phyloP scores from a whole-genome alignment of 2,797 vertebrate genomes.

The Cephalopachus bancanus region DNA sequence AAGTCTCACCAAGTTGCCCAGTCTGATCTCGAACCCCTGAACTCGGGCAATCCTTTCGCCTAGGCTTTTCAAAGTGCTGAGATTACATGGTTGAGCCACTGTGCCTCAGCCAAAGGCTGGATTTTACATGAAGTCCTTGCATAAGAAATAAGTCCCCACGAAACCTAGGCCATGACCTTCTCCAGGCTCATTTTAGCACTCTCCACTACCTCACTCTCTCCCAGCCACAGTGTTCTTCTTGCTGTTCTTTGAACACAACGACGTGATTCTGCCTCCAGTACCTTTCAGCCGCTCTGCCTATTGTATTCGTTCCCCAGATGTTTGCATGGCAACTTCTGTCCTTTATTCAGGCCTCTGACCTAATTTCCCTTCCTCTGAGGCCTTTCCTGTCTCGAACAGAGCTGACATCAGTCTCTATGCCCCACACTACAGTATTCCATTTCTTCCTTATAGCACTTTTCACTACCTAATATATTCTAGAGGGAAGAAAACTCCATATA shows the following conservation, averaged over 20 bases:
- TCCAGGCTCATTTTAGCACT: not conserved
- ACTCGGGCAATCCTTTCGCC: no score
- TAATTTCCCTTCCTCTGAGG: slow-evolving; percentile 14
- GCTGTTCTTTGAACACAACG: not conserved
- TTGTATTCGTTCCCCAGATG: not conserved
- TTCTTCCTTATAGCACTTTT: slow-evolving; percentile 23
- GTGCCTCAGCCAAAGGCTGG: not conserved
- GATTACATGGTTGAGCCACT: no score
- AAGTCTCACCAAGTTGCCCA: no score
- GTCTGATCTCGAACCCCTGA: no score
- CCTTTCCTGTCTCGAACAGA: slow-evolving; percentile 11
- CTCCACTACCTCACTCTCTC: not conserved
- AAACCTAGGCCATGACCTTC: not conserved
- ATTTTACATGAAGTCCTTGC: not conserved
- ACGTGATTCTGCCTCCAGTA: not conserved
- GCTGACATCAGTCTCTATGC: not conserved
- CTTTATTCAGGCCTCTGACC: slow-evolving; percentile 19
- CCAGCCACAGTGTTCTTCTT: not conserved
- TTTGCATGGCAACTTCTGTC: not conserved
- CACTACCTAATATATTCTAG: slow-evolving; percentile 23
- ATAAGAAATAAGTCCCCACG: not conserved
- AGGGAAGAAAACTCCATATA: slow-evolving; percentile 30
- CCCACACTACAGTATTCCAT: not conserved
- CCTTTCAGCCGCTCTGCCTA: not conserved
- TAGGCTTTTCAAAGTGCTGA: no score